Conservation (phyloP, 2,888 invertebrate species). For the Minunthozetes semirufus region DNA sequence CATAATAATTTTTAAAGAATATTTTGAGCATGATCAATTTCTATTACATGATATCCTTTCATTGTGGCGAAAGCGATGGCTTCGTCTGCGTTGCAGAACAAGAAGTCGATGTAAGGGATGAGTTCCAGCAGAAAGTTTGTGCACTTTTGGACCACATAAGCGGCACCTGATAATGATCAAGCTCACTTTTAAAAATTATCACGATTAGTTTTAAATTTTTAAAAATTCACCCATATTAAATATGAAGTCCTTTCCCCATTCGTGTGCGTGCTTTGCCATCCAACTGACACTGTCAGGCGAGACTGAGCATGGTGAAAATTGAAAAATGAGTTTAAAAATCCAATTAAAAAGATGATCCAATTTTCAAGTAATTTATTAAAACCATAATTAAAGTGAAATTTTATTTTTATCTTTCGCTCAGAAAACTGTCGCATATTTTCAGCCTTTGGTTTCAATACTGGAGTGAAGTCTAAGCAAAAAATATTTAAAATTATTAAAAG, state of each 20-base stretch:
- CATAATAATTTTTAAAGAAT: background rate
- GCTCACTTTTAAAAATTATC: background rate
- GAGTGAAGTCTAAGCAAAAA: no score
- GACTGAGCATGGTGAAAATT: slow-evolving; percentile 7
- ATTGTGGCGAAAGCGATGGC: slow-evolving; percentile 57
- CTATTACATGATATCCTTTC: slow-evolving; percentile 60
- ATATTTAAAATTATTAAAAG: no score
- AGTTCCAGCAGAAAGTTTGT: slow-evolving; percentile 70
- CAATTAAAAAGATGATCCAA: background rate
- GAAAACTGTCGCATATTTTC: no score
- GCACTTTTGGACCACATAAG: slow-evolving; percentile 62
- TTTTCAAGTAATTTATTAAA: background rate
- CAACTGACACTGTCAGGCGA: slow-evolving; percentile 19
- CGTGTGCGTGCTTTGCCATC: slow-evolving; percentile 23
- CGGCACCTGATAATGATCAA: background rate
- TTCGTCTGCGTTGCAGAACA: slow-evolving; percentile 67
- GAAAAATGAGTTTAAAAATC: background rate
- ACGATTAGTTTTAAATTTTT: slow-evolving; percentile 56
- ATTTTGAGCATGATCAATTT: background rate
- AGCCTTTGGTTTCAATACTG: no score
- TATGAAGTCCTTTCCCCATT: slow-evolving; percentile 30
- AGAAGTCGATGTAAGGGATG: slow-evolving; percentile 83
- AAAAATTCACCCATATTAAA: slow-evolving; percentile 65
- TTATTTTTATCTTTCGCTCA: no score
- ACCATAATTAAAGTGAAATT: background rate